Evolutionary conservation across 2,113 vertebrate species (phyloP), one percentile per base, ranked within the genome.

Genomic region (Terrapene triunguis): DNA sequence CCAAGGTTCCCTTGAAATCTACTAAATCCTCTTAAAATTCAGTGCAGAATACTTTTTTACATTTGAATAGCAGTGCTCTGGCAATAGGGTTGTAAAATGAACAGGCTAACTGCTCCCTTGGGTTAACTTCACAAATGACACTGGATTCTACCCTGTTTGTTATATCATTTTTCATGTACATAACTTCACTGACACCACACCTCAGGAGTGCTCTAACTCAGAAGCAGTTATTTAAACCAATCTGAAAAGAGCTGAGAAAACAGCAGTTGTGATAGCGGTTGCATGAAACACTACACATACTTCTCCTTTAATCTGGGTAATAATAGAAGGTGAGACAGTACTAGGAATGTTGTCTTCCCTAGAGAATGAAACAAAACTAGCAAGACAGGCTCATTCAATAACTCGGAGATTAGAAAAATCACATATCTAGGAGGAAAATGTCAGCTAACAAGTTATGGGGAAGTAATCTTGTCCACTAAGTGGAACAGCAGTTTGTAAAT

Each of bases 351-450:
- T 81, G 2, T 55, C n/a, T 32, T 84, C 25, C 24, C 22, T 50
- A 42, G 38, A 54, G 88, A 90, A 95, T 80, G 89, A 94, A 80
- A 74, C 47, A 47, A 25, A 59, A 79, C 95, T 88, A 54, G 94
- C 84, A 88, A n/a, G 42, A 80, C 76, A 48, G 14, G 89, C n/a
- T 89, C 51, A 47, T 47, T 80, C 38, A 21, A 19, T 88, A 51
- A 90, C 65, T 47, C 65, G 44, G 5, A 48, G 80, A 25, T 72
- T 38, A 38, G 54, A 6, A 55, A 6, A 12, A 16, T 12, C 5
- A 19, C 21, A 13, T 27, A 1, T 62, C 87, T 57, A 19, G 53
- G 74, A 21, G 76, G 86, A 87, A 94, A 80, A 38, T 81, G 89
- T 81, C 2, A 1, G 6, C 69, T 92, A 0, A 50, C 74, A 81